Base-by-base conservation (phyloP, 2,113 vertebrate genomes). In the Callorhinus ursinus region DNA sequence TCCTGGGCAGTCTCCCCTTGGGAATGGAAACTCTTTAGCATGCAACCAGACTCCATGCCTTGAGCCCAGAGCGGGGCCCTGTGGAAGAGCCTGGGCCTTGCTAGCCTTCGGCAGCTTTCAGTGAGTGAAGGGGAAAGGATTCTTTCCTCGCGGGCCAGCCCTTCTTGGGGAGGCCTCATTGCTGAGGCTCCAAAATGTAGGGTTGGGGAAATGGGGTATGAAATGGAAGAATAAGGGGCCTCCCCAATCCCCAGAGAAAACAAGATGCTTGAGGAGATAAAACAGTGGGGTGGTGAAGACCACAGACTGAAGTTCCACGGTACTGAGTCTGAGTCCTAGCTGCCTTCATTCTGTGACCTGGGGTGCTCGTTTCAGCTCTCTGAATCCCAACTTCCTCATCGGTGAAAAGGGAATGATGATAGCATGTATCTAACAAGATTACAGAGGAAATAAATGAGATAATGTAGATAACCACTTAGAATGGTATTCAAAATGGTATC, bases 21-120 rank as follows among this genome's bases (percentile, higher is more conserved):
- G 93, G 98, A 95, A 96, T 94, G 91, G 82, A 97, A 97, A 97
- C 69, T 97, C 87, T 79, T 79, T 28, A 88, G 55, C 76, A 94
- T 90, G 69, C 93, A 97, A 90, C 59, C 65, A 93, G 91, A 65
- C 96, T 94, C 55, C 28, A 57, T 0, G 39, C 65, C 80, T 85
- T 93, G 76, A 71, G 71, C 84, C 63, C 85, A 42, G 74, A 85
- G 39, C 65, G 81, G n/a, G n/a, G 36, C 3, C 31, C 63, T 63
- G 1, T 55, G 46, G 49, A 95, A 83, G 49, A 14, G 42, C 46
- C 65, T 33, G 28, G 46, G 28, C 51, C 55, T 94, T 94, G 28
- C 88, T 92, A 88, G 95, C 69, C 63, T 97, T 93, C 4, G 0
- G 22, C 26, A 82, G 31, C 42, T 93, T 77, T 93, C 53, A 76